Evolutionary conservation across 2,797 vertebrate genomes (phyloP).

Genomic region (Sebastes trivittatus): DNA sequence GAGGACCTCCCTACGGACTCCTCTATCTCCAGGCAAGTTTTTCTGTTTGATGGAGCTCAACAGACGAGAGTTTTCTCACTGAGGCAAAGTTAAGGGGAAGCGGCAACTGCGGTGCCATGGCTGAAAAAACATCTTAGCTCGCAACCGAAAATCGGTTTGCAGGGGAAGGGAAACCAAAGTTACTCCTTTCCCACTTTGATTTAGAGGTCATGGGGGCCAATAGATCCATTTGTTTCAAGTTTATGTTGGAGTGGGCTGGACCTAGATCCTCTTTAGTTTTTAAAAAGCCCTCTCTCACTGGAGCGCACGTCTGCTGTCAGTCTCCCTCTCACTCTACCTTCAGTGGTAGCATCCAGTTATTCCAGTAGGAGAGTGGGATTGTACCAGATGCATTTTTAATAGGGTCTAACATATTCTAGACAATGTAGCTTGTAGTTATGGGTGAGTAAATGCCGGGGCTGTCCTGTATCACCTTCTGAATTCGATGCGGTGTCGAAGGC

Average conservation of each 20-base stretch:
- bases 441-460: neutral
- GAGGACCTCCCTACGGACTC: slow-evolving; percentile 53
- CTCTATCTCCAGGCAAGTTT: slow-evolving; percentile 69
- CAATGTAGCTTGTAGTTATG: neutral
- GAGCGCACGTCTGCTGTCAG: slow-evolving; percentile 14
- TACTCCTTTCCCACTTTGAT: slow-evolving; percentile 8
- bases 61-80: slow-evolving; percentile 56
- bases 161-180: slow-evolving; percentile 22
- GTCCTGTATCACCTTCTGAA: neutral
- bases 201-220: slow-evolving; percentile 26
- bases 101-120: slow-evolving; percentile 18
- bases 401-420: neutral
- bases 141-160: slow-evolving; percentile 25
- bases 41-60: slow-evolving; percentile 69
- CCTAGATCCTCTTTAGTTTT: neutral
- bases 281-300: neutral
- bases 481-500: neutral
- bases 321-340: neutral
- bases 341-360: slow-evolving; percentile 8
- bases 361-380: neutral
- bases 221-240: slow-evolving; percentile 38
- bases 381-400: slow-evolving; percentile 10
- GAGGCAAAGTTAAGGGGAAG: slow-evolving; percentile 54
- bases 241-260: neutral
- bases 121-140: slow-evolving; percentile 41